A percentile compares a stretch with the other conserved stretches of the same genome.
Evolutionary conservation across 2,888 invertebrate genomes (phyloP).

Genomic region (Scelioninae gen. 1): DNA sequence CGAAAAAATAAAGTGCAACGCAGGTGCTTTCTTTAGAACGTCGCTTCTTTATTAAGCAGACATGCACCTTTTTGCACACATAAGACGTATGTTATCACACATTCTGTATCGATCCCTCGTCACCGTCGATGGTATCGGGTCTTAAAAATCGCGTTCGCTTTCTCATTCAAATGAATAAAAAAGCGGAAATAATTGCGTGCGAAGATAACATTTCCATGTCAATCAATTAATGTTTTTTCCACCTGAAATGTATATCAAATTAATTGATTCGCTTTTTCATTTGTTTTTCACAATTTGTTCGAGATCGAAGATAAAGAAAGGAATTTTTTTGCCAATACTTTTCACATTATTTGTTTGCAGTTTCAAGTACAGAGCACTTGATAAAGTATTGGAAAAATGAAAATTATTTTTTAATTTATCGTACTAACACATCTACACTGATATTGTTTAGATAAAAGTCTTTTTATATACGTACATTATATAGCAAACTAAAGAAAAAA

Average conservation of each 20-base stretch:
- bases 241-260: constrained; percentile 21
- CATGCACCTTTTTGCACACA: constrained; percentile 64
- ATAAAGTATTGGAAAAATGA: too few relatives aligned
- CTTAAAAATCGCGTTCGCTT: constrained; percentile 61
- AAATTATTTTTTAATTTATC: too few relatives aligned
- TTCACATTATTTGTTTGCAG: too few relatives aligned
- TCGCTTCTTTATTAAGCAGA: constrained; percentile 64
- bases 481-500: too few relatives aligned
- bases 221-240: constrained; percentile 58
- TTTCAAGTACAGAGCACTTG: too few relatives aligned
- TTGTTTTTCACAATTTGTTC: constrained; percentile 15
- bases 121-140: constrained; percentile 62
- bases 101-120: constrained; percentile 64
- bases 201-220: constrained; percentile 56
- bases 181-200: constrained; percentile 65
- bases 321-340: too few relatives aligned
- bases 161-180: constrained; percentile 66
- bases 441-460: too few relatives aligned
- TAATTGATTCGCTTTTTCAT: constrained; percentile 47
- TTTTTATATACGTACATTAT: too few relatives aligned
- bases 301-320: too few relatives aligned
- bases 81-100: constrained; percentile 55
- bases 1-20: constrained; percentile 49
- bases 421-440: too few relatives aligned
- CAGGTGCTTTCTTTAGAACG: constrained; percentile 63